Percentiles rank a stretch among this genome's conserved stretches.
These are phyloP conservation scores for Gymnothorax reevesii DNA, from an alignment of 2,797 vertebrate species.

Conservation along the genomic window DNA sequence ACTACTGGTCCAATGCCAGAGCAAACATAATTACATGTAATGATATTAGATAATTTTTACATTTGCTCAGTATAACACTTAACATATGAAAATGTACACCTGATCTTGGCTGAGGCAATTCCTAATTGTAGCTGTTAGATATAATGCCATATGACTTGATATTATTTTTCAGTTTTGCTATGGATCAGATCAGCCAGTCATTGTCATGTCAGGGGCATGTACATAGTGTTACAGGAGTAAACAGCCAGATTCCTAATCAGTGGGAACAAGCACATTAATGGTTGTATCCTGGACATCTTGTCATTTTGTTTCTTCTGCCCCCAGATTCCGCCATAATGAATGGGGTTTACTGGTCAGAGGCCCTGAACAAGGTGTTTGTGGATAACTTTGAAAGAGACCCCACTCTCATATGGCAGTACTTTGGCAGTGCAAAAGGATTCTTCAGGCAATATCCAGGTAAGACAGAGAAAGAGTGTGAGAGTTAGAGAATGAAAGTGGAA, in stretches of 20 bases:
- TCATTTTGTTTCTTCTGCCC: background rate
- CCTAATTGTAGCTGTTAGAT: background rate
- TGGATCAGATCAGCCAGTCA: background rate
- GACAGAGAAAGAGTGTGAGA: slow-evolving; percentile 33
- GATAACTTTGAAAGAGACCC: slow-evolving; percentile 95
- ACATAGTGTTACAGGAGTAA: background rate
- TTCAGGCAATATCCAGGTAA: slow-evolving; percentile 95
- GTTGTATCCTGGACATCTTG: background rate
- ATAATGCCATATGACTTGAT: background rate
- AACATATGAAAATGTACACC: no score
- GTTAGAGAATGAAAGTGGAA: background rate
- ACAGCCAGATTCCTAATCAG: background rate
- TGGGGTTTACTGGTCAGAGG: slow-evolving; percentile 96
- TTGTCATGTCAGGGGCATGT: background rate
- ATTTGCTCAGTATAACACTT: no score
- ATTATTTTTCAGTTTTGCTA: background rate
- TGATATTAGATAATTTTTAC: no score
- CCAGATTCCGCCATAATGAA: slow-evolving; percentile 94
- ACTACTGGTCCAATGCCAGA: no score
- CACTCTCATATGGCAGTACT: slow-evolving; percentile 96
- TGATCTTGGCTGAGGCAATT: background rate
- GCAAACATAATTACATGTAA: no score
- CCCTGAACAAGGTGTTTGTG: slow-evolving; percentile 96
- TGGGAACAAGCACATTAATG: background rate
- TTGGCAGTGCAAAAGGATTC: slow-evolving; percentile 96